Evolutionary conservation across 2,113 vertebrate species (phyloP).

Genomic region (Collichthys lucidus): DNA sequence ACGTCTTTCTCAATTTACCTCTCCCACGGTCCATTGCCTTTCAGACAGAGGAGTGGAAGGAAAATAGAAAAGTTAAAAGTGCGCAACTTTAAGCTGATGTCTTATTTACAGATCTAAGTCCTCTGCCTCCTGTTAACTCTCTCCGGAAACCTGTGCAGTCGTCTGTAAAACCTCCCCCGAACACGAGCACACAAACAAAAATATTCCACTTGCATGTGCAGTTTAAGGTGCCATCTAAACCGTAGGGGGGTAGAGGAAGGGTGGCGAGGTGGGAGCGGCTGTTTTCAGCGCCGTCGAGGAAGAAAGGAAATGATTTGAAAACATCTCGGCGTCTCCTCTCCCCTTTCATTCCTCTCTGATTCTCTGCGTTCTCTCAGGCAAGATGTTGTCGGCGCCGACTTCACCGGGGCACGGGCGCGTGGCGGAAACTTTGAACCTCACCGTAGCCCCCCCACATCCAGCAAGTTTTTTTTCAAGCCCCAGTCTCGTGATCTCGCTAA

Average conservation of each 20-base stretch:
- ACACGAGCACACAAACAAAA: slow-evolving; percentile 37
- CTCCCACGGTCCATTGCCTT: slow-evolving; percentile 72
- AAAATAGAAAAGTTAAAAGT: slow-evolving; percentile 66
- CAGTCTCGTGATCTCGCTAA: slow-evolving; percentile 62
- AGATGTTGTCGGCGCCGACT: slow-evolving; percentile 67
- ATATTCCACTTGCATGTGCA: slow-evolving; percentile 33
- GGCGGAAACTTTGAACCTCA: slow-evolving; percentile 79
- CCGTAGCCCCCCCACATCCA: slow-evolving; percentile 53
- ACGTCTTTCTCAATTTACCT: slow-evolving; percentile 82
- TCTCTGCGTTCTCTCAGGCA: slow-evolving; percentile 59
- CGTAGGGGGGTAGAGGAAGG: not conserved
- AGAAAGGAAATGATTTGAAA: slow-evolving; percentile 58
- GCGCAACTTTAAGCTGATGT: slow-evolving; percentile 69
- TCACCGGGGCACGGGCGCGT: slow-evolving; percentile 44
- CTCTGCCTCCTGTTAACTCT: not conserved
- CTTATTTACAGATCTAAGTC: slow-evolving; percentile 66
- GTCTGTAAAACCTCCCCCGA: slow-evolving; percentile 8
- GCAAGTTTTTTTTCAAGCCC: slow-evolving; percentile 26
- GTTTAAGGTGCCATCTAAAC: slow-evolving; percentile 37
- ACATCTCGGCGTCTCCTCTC: slow-evolving; percentile 45
- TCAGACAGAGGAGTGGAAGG: slow-evolving; percentile 31
- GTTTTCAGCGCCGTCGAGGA: slow-evolving; percentile 43
- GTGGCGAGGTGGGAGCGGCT: not conserved
- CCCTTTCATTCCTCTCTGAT: slow-evolving; percentile 51
- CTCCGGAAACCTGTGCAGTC: slow-evolving; percentile 10